phyloP scores from a whole-genome alignment of 2,888 invertebrate genomes.

The Eupithecia tripunctaria region DNA sequence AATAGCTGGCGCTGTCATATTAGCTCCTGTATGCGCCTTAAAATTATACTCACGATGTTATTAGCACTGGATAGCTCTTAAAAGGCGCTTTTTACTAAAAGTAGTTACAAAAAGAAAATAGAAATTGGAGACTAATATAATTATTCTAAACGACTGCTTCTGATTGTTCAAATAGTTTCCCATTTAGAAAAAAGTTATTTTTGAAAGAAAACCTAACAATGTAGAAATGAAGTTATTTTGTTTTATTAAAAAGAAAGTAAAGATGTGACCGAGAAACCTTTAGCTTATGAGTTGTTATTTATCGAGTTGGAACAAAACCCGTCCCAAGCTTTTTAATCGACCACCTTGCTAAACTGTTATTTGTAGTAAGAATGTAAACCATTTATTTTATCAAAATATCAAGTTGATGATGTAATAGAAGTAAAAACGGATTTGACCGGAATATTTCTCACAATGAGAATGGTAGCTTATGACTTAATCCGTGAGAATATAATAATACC shows the following conservation, averaged over 20 bases:
- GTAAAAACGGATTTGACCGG: not conserved
- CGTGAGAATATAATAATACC: slow-evolving; percentile 14
- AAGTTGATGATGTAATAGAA: slow-evolving; percentile 2
- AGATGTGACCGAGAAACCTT: not conserved
- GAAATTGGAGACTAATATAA: not conserved
- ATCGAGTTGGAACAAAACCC: too few relatives aligned
- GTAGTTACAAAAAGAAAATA: not conserved
- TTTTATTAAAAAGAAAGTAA: not conserved
- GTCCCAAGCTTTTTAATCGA: not conserved
- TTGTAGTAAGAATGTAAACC: not conserved
- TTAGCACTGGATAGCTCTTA: not conserved
- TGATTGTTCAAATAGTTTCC: not conserved
- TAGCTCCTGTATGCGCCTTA: too few relatives aligned
- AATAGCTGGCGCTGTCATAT: too few relatives aligned
- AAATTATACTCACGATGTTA: not conserved
- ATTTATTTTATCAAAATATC: not conserved
- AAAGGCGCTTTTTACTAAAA: not conserved
- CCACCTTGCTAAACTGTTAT: not conserved
- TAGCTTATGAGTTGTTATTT: not conserved
- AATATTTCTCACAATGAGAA: slow-evolving; percentile 1
- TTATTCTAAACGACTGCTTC: not conserved
- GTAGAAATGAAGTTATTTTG: not conserved
- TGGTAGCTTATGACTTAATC: slow-evolving; percentile 9
- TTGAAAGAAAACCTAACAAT: too few relatives aligned
- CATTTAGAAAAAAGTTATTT: not conserved